Conservation (phyloP, 1,140 invertebrate species). For the Bombus balteatus region DNA sequence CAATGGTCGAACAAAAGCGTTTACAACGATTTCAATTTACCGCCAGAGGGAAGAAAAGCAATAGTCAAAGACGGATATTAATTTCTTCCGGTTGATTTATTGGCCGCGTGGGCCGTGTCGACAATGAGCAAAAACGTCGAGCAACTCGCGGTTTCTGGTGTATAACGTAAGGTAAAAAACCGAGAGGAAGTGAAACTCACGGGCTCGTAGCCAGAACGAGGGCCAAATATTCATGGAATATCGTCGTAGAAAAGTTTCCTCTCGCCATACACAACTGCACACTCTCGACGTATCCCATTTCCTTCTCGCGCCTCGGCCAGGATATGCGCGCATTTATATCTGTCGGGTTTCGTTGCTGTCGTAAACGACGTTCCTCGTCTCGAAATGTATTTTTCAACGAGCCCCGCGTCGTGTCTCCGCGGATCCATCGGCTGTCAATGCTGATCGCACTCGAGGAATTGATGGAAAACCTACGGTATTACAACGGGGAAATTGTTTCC, state of each 20-base stretch:
- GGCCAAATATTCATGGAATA: constrained; percentile 62
- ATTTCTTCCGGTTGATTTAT: constrained; percentile 44
- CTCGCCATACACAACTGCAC: constrained; percentile 56
- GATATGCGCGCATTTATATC: constrained; percentile 65
- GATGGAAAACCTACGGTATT: neutral
- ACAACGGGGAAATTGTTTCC: constrained; percentile 8
- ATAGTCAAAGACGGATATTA: constrained; percentile 31
- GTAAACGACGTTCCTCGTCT: constrained; percentile 59
- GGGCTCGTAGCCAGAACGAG: constrained; percentile 53
- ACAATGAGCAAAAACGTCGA: constrained; percentile 18
- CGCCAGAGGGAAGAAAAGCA: neutral
- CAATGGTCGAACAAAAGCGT: constrained; percentile 9
- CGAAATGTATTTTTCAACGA: constrained; percentile 61
- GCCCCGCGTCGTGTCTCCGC: constrained; percentile 42
- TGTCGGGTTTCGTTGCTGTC: constrained; percentile 55
- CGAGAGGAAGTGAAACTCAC: neutral
- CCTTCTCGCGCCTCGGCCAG: constrained; percentile 47
- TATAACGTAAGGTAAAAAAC: constrained; percentile 10
- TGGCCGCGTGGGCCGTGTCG: neutral
- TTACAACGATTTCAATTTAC: constrained; percentile 34
- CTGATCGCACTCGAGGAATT: constrained; percentile 27
- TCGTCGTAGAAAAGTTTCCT: constrained; percentile 64
- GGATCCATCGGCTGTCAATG: constrained; percentile 13
- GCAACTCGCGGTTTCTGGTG: neutral
- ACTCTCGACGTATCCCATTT: constrained; percentile 60